phyloP scores from a whole-genome alignment of 1,140 invertebrate genomes.

The Drosophila pseudoobscura region DNA sequence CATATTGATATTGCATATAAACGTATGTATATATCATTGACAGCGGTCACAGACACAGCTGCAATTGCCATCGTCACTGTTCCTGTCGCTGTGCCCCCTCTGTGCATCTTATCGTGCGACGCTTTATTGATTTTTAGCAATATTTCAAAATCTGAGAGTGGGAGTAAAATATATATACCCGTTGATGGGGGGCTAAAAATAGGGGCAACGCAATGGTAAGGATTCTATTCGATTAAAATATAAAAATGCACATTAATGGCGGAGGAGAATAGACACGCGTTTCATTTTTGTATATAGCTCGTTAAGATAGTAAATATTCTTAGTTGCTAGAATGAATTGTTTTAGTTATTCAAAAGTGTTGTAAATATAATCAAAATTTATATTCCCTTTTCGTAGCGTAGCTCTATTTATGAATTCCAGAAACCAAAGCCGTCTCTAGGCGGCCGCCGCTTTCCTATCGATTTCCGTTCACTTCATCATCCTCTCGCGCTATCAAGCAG shows the following conservation, averaged over 20 bases:
- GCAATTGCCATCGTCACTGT: slow-evolving; percentile 5
- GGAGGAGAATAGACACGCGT: slow-evolving; percentile 28
- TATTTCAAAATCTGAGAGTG: slow-evolving; percentile 8
- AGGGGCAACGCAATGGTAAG: slow-evolving; percentile 7
- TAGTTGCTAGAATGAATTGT: slow-evolving; percentile 57
- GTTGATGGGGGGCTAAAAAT: slow-evolving; percentile 21
- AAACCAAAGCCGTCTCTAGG: slow-evolving; percentile 28
- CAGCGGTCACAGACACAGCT: too few species aligned
- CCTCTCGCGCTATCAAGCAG: slow-evolving; percentile 55
- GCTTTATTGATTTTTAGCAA: slow-evolving; percentile 47
- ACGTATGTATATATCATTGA: slow-evolving; percentile 14
- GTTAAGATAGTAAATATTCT: slow-evolving; percentile 54
- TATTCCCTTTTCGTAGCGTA: slow-evolving; percentile 43
- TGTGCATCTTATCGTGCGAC: slow-evolving; percentile 18
- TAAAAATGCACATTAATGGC: slow-evolving; percentile 36
- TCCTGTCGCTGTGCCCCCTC: slow-evolving; percentile 37
- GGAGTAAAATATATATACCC: slow-evolving; percentile 8
- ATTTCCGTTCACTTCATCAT: slow-evolving; percentile 29
- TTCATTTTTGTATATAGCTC: slow-evolving; percentile 38
- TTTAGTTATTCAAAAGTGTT: slow-evolving; percentile 58
- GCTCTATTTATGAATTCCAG: slow-evolving; percentile 40
- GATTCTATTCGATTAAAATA: slow-evolving; percentile 13
- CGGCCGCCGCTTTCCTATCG: slow-evolving; percentile 2
- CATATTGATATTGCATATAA: slow-evolving; percentile 39
- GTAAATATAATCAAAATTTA: slow-evolving; percentile 78